Conservation (phyloP, 2,113 vertebrate genomes). For the Dendropsophus ebraccatus region DNA sequence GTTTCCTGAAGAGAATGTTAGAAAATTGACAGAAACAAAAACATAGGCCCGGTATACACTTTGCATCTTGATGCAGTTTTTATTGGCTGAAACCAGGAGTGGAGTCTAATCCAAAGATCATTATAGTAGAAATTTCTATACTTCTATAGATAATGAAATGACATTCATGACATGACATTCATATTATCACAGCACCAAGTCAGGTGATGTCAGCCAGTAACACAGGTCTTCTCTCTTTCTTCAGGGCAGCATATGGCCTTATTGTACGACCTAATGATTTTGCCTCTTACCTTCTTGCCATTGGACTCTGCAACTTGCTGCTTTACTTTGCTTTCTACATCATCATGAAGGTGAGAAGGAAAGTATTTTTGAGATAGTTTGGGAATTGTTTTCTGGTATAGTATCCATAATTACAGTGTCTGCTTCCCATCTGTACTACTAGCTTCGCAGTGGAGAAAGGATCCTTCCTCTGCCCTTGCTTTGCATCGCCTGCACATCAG, state of each 20-base stretch:
- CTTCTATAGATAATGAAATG: too few relatives aligned
- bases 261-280: constrained; percentile 93
- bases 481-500: constrained; percentile 88
- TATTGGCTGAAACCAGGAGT: background rate
- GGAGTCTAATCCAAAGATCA: too few relatives aligned
- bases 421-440: background rate
- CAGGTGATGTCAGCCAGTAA: background rate
- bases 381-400: background rate
- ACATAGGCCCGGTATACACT: background rate
- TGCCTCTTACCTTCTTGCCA: constrained; percentile 94
- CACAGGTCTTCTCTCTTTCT: background rate
- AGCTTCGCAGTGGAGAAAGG: constrained; percentile 86
- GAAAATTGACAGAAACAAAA: background rate
- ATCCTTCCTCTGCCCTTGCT: constrained; percentile 89
- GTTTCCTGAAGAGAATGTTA: background rate
- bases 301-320: constrained; percentile 97
- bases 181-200: too few relatives aligned
- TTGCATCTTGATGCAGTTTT: background rate
- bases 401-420: background rate
- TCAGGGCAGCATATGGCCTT: constrained; percentile 91
- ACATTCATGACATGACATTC: too few relatives aligned
- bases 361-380: background rate
- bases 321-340: constrained; percentile 99
- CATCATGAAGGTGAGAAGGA: constrained; percentile 91
- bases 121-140: too few relatives aligned